A percentile compares a stretch with the other conserved stretches of the same genome.
Evolutionary conservation across 2,888 invertebrate genomes (phyloP).

Genomic region (Thyatira batis): DNA sequence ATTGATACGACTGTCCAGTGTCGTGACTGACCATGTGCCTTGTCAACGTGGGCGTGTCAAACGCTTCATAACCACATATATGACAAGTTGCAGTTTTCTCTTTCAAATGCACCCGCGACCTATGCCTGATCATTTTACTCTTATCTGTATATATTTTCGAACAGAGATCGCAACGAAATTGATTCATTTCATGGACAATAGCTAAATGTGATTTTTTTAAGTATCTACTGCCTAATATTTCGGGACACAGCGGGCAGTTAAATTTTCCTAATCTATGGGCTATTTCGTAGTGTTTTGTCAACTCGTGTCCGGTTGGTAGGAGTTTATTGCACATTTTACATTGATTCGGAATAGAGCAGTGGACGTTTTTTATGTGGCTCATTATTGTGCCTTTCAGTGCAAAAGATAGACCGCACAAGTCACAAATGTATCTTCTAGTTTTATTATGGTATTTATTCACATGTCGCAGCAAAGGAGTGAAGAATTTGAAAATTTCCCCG

Average conservation of each 20-base stretch:
- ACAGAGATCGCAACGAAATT: slow-evolving; percentile 43
- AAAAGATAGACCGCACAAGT: slow-evolving; percentile 46
- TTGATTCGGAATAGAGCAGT: slow-evolving; percentile 15
- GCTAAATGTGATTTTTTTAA: slow-evolving; percentile 10
- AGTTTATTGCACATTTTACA: slow-evolving; percentile 18
- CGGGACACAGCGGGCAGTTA: slow-evolving; percentile 16
- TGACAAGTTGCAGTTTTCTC: slow-evolving; percentile 25
- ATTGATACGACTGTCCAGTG: slow-evolving; percentile 44
- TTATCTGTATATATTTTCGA: slow-evolving; percentile 12
- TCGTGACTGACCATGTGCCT: slow-evolving; percentile 21
- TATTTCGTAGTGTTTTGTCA: slow-evolving; percentile 15
- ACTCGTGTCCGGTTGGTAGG: slow-evolving; percentile 9
- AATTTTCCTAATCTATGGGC: slow-evolving; percentile 15
- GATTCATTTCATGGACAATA: slow-evolving; percentile 10
- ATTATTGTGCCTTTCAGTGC: slow-evolving; percentile 39
- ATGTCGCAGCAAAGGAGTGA: slow-evolving; percentile 44
- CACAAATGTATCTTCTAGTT: slow-evolving; percentile 40
- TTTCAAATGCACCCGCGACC: slow-evolving; percentile 18
- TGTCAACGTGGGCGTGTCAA: slow-evolving; percentile 14
- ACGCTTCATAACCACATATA: slow-evolving; percentile 23
- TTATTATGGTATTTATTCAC: slow-evolving; percentile 42
- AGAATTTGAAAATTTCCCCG: slow-evolving; percentile 40
- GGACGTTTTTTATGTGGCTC: slow-evolving; percentile 36
- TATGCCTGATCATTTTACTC: slow-evolving; percentile 9
- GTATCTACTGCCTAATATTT: slow-evolving; percentile 9